phyloP scores from a whole-genome alignment of 2,113 vertebrate genomes.

The Lonchura striata region DNA sequence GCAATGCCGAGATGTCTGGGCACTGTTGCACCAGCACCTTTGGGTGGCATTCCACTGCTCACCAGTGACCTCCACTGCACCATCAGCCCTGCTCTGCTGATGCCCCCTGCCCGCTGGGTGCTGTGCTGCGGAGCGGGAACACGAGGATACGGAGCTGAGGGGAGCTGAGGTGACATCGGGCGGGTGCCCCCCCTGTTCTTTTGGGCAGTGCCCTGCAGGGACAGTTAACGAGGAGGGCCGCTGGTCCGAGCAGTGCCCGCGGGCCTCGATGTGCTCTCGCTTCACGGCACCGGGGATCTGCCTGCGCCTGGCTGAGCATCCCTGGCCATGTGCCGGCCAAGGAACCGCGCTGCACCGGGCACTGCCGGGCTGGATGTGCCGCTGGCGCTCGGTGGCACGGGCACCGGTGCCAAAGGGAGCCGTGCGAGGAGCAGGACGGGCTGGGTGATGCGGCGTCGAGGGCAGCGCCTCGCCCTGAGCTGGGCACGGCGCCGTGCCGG shows the following conservation, averaged over 20 bases:
- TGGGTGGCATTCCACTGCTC: neutral
- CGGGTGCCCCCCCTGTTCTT: neutral
- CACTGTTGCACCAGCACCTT: neutral
- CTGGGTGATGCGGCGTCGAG: rapidly evolving
- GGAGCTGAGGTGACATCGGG: slow-evolving; percentile 12
- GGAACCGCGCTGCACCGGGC: neutral
- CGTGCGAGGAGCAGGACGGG: rapidly evolving
- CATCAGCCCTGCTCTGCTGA: neutral
- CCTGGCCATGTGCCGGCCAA: neutral
- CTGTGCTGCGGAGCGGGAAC: rapidly evolving
- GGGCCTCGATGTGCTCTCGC: slow-evolving; percentile 51
- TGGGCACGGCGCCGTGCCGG: rapidly evolving
- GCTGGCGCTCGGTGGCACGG: rapidly evolving
- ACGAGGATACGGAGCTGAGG: neutral
- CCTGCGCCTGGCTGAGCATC: slow-evolving; percentile 46
- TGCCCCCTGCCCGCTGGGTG: rapidly evolving
- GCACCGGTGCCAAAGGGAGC: neutral
- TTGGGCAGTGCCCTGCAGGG: neutral
- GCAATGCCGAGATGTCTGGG: neutral
- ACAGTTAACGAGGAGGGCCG: neutral
- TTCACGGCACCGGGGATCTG: neutral
- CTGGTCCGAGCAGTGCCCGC: neutral
- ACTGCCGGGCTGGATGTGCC: neutral
- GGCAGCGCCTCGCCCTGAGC: neutral
- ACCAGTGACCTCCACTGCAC: rapidly evolving